Evolutionary conservation across 2,888 invertebrate genomes (phyloP).

Genomic region (Synanthedon vespiformis): DNA sequence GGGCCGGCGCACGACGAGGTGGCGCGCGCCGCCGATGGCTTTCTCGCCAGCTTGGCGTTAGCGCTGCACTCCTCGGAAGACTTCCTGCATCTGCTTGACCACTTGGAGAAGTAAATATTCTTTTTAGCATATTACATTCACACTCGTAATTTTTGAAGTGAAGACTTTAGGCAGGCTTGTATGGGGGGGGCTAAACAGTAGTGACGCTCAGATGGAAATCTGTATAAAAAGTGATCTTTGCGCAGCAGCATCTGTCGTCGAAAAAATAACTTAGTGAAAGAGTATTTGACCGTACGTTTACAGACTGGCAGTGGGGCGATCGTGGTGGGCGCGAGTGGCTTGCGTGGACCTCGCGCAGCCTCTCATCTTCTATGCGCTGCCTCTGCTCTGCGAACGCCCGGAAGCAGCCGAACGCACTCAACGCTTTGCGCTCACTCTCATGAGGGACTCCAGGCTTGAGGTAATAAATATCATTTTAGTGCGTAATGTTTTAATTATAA

Average conservation of each 20-base stretch:
- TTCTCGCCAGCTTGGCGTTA: conserved; percentile 78
- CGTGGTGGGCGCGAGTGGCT: conserved; percentile 78
- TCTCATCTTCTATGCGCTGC: conserved; percentile 79
- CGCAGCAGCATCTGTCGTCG: no score
- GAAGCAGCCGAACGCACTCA: conserved; percentile 64
- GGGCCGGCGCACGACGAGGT: conserved; percentile 78
- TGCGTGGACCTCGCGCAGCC: conserved; percentile 78
- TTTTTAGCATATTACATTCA: no score
- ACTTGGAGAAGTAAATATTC: conserved; percentile 41
- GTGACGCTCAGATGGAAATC: no score
- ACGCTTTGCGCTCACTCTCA: conserved; percentile 74
- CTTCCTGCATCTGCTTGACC: conserved; percentile 70
- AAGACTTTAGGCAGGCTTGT: no score
- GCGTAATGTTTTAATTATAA: no score
- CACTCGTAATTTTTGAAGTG: no score
- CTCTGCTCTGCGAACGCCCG: conserved; percentile 62
- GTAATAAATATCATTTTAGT: conserved; percentile 14
- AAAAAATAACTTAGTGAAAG: no score
- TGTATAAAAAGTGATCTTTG: no score
- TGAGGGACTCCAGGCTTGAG: conserved; percentile 80
- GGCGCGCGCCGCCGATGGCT: conserved; percentile 73
- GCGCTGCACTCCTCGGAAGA: conserved; percentile 68
- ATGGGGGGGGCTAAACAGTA: no score
- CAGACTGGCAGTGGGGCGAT: conserved; percentile 33
- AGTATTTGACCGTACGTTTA: background rate